Evolutionary conservation across 1,140 invertebrate genomes (phyloP).

Genomic region (Trinorchestia longiramus): DNA sequence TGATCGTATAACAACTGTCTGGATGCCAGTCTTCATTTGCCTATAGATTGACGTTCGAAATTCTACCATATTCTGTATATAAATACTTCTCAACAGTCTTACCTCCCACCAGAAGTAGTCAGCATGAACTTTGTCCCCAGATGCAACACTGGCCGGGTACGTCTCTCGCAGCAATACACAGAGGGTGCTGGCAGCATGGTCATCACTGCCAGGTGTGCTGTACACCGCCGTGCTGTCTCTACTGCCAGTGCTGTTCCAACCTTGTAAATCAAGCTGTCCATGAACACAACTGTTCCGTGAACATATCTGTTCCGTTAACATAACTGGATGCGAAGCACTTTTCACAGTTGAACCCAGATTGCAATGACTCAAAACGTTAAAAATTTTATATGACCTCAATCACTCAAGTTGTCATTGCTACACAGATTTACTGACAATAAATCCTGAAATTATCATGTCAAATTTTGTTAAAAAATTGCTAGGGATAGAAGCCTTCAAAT

Average conservation of each 20-base stretch:
- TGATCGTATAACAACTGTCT: too few species aligned
- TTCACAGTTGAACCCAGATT: not conserved
- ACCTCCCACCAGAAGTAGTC: slow-evolving; percentile 52
- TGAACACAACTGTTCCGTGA: too few species aligned
- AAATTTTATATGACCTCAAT: not conserved
- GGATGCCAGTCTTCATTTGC: too few species aligned
- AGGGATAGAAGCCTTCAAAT: not conserved
- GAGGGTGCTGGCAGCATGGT: not conserved
- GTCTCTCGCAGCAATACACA: slow-evolving; percentile 33
- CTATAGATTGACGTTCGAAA: too few species aligned
- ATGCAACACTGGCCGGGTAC: not conserved
- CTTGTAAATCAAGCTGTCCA: not conserved
- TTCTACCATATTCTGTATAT: too few species aligned
- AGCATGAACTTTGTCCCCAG: not conserved
- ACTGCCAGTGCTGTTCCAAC: slow-evolving; percentile 22
- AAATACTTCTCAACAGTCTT: not conserved
- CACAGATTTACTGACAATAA: not conserved
- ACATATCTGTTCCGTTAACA: too few species aligned
- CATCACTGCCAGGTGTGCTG: not conserved
- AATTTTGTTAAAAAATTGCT: not conserved
- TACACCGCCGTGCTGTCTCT: not conserved
- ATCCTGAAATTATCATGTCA: not conserved
- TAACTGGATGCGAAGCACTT: not conserved
- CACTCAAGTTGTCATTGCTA: not conserved
- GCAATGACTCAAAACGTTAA: not conserved